phyloP scores from a whole-genome alignment of 2,888 invertebrate species.

The Heteromyza rotundicornis region DNA sequence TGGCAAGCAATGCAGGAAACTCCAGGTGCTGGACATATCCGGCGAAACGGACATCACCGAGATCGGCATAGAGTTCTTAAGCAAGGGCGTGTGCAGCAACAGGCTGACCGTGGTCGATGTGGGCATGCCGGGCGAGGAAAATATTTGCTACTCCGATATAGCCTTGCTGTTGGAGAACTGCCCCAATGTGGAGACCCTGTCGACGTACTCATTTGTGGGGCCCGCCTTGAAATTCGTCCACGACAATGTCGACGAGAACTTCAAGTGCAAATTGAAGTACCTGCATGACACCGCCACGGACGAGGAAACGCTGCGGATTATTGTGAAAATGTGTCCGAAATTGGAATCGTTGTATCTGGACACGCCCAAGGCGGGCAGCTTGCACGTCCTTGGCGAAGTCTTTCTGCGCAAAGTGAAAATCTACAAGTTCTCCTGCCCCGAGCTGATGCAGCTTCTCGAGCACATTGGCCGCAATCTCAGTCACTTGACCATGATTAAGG shows the following conservation, averaged over 20 bases:
- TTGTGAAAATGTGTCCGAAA: constrained; percentile 68
- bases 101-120: constrained; percentile 70
- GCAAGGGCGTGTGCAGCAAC: constrained; percentile 66
- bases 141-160: constrained; percentile 71
- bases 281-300: constrained; percentile 72
- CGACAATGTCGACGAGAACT: constrained; percentile 65
- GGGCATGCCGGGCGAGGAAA: constrained; percentile 74
- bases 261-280: constrained; percentile 71
- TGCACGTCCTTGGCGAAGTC: constrained; percentile 46
- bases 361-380: constrained; percentile 66
- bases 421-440: constrained; percentile 69
- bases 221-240: constrained; percentile 67
- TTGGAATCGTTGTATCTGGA: constrained; percentile 72
- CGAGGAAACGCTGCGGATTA: constrained; percentile 67
- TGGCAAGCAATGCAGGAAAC: constrained; percentile 65
- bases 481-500: constrained; percentile 68
- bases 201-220: constrained; percentile 74
- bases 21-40: constrained; percentile 71
- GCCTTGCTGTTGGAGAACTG: constrained; percentile 70
- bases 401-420: constrained; percentile 68
- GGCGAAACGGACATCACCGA: constrained; percentile 75
- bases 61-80: constrained; percentile 68
- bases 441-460: constrained; percentile 67
- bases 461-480: constrained; percentile 66
- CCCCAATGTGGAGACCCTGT: constrained; percentile 70